Conservation (phyloP, 2,797 vertebrate genomes). For the Neosalanx taihuensis region DNA sequence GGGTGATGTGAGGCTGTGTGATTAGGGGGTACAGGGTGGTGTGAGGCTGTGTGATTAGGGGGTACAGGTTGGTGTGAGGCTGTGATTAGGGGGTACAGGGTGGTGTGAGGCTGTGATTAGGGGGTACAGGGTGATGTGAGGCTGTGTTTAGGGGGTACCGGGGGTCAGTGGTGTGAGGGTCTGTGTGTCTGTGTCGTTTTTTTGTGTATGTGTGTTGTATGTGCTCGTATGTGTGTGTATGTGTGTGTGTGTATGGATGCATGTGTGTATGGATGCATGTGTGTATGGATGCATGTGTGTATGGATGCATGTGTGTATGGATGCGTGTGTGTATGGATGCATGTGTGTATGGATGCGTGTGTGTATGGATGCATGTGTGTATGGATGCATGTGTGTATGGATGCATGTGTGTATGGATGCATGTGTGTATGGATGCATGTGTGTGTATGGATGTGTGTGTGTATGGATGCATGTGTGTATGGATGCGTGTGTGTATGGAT, state of each 20-base stretch:
- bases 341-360: background rate
- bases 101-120: too few species aligned
- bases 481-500: background rate
- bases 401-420: background rate
- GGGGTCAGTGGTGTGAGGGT: constrained; percentile 23
- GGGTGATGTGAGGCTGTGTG: background rate
- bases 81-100: too few species aligned
- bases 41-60: too few species aligned
- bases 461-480: background rate
- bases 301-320: background rate
- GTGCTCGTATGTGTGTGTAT: constrained; percentile 6
- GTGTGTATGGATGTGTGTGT: background rate
- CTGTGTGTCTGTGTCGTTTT: constrained; percentile 22
- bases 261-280: constrained; percentile 27
- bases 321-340: background rate
- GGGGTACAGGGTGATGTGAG: constrained; percentile 4
- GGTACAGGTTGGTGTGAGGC: too few species aligned
- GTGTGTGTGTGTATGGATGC: background rate
- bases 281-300: too few species aligned
- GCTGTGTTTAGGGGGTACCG: constrained; percentile 71
- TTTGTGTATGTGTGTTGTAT: background rate
- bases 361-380: background rate
- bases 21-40: background rate
- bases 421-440: background rate
- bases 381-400: background rate